These are phyloP conservation scores for Oenanthe oenanthe DNA, from an alignment of 2,113 vertebrate genomes.

Conservation along the genomic window DNA sequence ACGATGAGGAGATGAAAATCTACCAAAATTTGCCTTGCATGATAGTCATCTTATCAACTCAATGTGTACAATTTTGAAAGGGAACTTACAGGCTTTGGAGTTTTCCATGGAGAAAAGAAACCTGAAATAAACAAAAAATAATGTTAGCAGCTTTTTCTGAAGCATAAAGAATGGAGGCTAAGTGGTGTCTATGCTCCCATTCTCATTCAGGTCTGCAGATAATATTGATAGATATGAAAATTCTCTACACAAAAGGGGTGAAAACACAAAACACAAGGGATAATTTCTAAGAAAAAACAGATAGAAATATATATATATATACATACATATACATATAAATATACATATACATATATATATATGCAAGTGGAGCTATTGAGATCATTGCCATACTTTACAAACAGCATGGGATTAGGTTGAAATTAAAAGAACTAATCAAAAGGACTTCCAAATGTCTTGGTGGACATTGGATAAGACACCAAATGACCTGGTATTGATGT, in stretches of 20 bases:
- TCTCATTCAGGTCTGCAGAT: conserved; percentile 6
- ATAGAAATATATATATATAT: background rate
- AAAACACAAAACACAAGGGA: conserved; percentile 28
- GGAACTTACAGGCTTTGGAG: conserved; percentile 94
- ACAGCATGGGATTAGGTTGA: conserved; percentile 62
- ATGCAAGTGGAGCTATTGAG: conserved; percentile 32
- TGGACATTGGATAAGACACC: conserved; percentile 56
- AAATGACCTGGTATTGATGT: conserved; percentile 42
- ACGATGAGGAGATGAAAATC: background rate
- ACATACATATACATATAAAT: background rate
- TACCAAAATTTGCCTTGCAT: background rate
- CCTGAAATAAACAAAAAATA: conserved; percentile 90
- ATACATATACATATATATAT: background rate
- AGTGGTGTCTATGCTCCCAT: background rate
- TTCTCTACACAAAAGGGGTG: conserved; percentile 30
- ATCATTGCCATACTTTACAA: conserved; percentile 59
- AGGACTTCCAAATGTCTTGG: conserved; percentile 49
- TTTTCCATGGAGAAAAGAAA: conserved; percentile 99
- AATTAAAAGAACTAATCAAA: conserved; percentile 56
- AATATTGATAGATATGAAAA: conserved; percentile 6
- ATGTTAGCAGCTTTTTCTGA: conserved; percentile 65
- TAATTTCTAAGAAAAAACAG: conserved; percentile 42
- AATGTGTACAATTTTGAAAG: conserved; percentile 53
- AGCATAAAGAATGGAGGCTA: conserved; percentile 4
- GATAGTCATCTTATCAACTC: background rate